These are phyloP conservation scores for Hippocampus comes DNA, from an alignment of 2,113 vertebrate species.

Conservation along the genomic window DNA sequence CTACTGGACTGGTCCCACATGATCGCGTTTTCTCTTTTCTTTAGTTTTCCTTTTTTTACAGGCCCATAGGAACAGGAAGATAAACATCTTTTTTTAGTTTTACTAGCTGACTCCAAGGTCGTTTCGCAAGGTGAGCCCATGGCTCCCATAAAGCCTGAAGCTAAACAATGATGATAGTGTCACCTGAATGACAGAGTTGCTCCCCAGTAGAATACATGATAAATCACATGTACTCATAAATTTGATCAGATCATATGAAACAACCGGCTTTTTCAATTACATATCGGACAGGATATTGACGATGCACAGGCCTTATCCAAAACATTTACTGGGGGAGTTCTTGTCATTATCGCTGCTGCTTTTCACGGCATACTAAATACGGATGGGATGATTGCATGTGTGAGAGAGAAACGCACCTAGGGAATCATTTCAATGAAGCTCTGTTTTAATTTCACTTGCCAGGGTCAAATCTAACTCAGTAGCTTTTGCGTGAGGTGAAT, in stretches of 20 bases:
- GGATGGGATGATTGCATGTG: constrained; percentile 3
- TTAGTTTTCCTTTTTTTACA: too few species aligned
- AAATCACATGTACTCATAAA: neutral
- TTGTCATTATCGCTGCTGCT: constrained; percentile 2
- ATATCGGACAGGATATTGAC: neutral
- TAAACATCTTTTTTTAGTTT: neutral
- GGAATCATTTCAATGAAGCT: constrained; percentile 6
- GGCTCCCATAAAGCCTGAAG: neutral
- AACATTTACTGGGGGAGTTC: neutral
- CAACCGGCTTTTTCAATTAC: neutral
- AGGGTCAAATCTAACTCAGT: constrained; percentile 1
- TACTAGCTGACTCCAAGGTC: neutral
- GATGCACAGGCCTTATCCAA: neutral
- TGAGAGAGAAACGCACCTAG: constrained; percentile 19
- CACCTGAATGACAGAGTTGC: neutral
- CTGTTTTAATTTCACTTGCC: neutral
- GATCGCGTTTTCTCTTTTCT: too few species aligned
- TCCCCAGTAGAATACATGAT: neutral
- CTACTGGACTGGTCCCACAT: too few species aligned
- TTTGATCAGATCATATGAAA: neutral
- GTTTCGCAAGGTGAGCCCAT: neutral
- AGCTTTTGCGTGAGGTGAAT: neutral
- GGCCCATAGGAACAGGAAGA: too few species aligned
- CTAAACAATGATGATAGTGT: neutral
- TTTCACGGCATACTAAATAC: constrained; percentile 12